These are phyloP conservation scores for Puntigrus tetrazona DNA, from an alignment of 2,113 vertebrate species.

Conservation along the genomic window DNA sequence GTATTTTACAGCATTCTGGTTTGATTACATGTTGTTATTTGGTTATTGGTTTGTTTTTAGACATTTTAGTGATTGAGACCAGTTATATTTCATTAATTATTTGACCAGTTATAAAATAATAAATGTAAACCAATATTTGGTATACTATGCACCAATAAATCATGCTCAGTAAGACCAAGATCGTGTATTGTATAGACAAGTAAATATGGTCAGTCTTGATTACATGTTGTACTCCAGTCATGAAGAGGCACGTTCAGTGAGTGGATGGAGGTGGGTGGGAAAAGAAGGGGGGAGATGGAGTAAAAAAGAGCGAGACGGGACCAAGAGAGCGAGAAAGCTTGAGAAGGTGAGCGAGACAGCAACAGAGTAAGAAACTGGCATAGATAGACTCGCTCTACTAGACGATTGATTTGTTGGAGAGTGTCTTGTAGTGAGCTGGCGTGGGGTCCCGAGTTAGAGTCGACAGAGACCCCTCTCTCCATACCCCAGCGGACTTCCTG, in stretches of 20 bases:
- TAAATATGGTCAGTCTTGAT: not conserved
- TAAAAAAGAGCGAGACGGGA: constrained; percentile 36
- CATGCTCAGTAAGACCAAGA: not conserved
- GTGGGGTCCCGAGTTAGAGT: constrained; percentile 39
- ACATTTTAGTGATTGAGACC: too few species aligned
- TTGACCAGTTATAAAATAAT: not conserved
- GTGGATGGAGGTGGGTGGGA: constrained; percentile 32
- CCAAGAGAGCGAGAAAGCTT: constrained; percentile 40
- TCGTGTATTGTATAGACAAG: not conserved
- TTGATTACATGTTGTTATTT: too few species aligned
- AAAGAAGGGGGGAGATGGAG: constrained; percentile 50
- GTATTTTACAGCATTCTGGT: too few species aligned
- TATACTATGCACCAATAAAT: not conserved
- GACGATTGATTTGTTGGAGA: constrained; percentile 47
- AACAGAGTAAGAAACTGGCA: constrained; percentile 34
- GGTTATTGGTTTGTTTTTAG: too few species aligned
- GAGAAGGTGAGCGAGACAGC: constrained; percentile 54
- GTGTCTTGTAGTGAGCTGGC: not conserved
- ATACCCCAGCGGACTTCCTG: not conserved
- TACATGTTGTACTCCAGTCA: not conserved
- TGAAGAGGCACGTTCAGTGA: not conserved
- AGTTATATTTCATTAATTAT: too few species aligned
- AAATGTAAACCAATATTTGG: too few species aligned
- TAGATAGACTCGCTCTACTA: constrained; percentile 31
- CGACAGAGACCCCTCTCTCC: not conserved